Evolutionary conservation across 2,113 vertebrate species (phyloP), one percentile per base, ranked within the genome.

Genomic region (Copsychus sechellarum): DNA sequence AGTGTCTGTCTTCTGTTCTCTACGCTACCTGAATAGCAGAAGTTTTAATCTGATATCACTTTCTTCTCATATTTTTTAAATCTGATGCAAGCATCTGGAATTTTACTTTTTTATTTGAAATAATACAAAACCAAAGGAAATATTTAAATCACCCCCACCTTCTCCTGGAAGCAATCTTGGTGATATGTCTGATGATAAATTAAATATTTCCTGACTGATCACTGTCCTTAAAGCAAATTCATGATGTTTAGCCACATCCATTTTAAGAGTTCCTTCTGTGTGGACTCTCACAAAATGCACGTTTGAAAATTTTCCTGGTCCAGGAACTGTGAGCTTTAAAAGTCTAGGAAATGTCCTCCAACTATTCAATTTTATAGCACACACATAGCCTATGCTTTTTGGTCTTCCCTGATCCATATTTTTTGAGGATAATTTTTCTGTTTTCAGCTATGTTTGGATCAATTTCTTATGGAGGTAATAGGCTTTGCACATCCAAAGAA

Each of bases 111-210:
- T 67, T 6, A 11, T 76, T 58, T 66, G 21, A 65, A 80, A 64
- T 34, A 22, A 31, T 15, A 28, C 3, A 62, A 62, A 38, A 57
- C 18, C 24, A 20, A 50, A 54, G 14, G 8, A 53, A 77, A 9
- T 2, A 21, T 21, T 31, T 11, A 65, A n/a, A 45, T 38, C 26
- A 43, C 5, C 9, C 9, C 9, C 4, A 8, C 4, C 1, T 22
- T 53, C 42, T 92, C 14, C 16, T 56, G 56, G 12, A 36, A 36
- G 5, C 20, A 73, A 48, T 31, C 12, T 40, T 50, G 13, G 5
- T 84, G 34, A 17, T 77, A 23, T 9, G 15, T 17, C 13, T 64
- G 38, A 57, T 2, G 3, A 12, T 10, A 79, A 84, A 78, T 81
- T 50, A 77, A 56, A 60, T 19, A 33, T 56, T 11, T 1, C 16